Evolutionary conservation across 2,888 invertebrate genomes (phyloP).

Genomic region (Cryptops parisi): DNA sequence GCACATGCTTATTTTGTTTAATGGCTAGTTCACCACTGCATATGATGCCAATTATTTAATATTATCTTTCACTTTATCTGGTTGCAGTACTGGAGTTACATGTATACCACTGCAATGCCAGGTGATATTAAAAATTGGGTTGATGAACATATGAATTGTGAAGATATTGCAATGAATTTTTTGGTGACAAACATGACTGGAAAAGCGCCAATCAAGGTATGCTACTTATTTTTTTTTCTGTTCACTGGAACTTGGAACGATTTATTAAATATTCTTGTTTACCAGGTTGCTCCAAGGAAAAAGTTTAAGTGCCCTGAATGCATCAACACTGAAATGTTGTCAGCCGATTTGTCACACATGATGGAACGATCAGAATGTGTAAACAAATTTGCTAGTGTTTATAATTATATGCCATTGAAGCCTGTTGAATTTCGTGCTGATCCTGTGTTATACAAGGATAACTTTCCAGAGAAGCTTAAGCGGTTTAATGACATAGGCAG

Average conservation of each 20-base stretch:
- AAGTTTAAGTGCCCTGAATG: conserved; percentile 96
- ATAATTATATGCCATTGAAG: conserved; percentile 73
- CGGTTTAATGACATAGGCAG: conserved; percentile 79
- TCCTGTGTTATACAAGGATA: conserved; percentile 79
- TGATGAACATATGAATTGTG: conserved; percentile 92
- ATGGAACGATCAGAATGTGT: conserved; percentile 81
- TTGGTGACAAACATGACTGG: conserved; percentile 82
- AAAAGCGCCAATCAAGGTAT: conserved; percentile 80
- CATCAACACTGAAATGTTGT: conserved; percentile 82
- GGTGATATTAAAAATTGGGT: conserved; percentile 73
- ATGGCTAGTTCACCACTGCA: too few species aligned
- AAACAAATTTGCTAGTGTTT: conserved; percentile 58
- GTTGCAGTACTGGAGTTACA: conserved; percentile 69
- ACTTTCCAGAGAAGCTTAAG: conserved; percentile 69
- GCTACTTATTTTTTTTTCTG: conserved; percentile 1
- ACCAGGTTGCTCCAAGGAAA: conserved; percentile 77
- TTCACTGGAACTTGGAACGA: not conserved
- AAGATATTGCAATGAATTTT: conserved; percentile 97
- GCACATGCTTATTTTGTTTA: too few species aligned
- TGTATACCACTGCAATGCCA: conserved; percentile 82
- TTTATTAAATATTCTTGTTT: conserved; percentile 13
- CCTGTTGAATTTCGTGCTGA: conserved; percentile 88
- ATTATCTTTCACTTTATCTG: conserved; percentile 11
- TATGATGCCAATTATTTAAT: too few species aligned
- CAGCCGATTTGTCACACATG: conserved; percentile 85